These are phyloP conservation scores for Agapornis canus DNA, from an alignment of 2,797 vertebrate species.

Conservation along the genomic window DNA sequence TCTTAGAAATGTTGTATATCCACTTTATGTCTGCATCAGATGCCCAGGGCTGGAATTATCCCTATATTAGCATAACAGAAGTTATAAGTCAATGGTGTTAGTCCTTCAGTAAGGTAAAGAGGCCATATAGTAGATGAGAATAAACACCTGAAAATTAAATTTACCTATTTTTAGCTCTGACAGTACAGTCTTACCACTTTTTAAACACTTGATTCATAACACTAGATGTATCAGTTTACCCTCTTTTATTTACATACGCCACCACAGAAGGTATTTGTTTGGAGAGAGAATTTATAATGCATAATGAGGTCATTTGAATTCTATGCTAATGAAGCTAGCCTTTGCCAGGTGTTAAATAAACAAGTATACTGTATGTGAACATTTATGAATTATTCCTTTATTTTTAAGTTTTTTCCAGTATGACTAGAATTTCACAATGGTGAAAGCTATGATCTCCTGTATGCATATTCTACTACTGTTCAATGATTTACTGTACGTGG, in stretches of 20 bases:
- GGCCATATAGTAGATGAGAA: background rate
- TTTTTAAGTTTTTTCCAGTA: background rate
- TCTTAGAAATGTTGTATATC: background rate
- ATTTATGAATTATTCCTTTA: background rate
- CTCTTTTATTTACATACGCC: background rate
- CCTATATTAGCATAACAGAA: background rate
- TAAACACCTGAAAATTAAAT: background rate
- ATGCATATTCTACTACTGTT: accelerated
- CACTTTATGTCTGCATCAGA: background rate
- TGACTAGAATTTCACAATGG: background rate
- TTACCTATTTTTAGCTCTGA: background rate
- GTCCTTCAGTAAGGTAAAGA: background rate
- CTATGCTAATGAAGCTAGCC: background rate
- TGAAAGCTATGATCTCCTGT: background rate
- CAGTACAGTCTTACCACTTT: background rate
- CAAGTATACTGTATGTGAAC: background rate
- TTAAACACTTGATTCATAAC: background rate
- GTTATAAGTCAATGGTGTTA: background rate
- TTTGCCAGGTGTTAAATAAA: background rate
- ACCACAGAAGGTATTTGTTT: background rate
- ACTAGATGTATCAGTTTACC: background rate
- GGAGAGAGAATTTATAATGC: background rate
- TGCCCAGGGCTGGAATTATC: background rate
- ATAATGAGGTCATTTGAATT: background rate
- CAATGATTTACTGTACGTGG: background rate